Conservation (phyloP, 1,140 invertebrate species). For the Archegozetes longisetosus region DNA sequence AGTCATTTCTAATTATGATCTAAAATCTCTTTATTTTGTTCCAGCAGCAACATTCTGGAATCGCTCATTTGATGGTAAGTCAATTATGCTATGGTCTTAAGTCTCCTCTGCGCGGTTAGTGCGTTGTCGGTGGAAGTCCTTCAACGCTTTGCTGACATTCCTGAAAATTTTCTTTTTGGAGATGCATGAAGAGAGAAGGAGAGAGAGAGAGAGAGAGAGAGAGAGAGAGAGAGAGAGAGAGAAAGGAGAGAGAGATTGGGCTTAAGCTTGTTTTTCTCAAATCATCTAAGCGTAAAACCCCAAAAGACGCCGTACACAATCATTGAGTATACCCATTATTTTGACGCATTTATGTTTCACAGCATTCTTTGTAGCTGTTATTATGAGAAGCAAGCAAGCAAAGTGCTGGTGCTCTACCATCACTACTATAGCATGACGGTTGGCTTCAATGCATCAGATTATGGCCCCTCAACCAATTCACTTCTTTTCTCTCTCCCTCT, state of each 20-base stretch:
- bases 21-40: conserved; percentile 5
- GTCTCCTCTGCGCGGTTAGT: background rate
- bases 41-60: conserved; percentile 20
- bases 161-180: background rate
- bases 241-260: background rate
- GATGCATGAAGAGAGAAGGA: background rate
- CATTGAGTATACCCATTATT: background rate
- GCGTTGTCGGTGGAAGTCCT: background rate
- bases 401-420: background rate
- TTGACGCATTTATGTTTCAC: background rate
- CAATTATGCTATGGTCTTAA: background rate
- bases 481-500: background rate
- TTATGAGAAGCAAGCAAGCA: background rate
- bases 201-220: background rate
- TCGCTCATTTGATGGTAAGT: conserved; percentile 21
- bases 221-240: background rate
- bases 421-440: background rate
- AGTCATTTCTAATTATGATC: no score
- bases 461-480: background rate
- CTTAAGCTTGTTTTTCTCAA: background rate
- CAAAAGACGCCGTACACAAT: background rate
- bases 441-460: background rate
- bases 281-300: background rate
- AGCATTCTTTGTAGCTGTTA: background rate
- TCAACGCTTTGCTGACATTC: background rate